Evolutionary conservation across 2,888 invertebrate species (phyloP).

Genomic region (Escarpia spicata): DNA sequence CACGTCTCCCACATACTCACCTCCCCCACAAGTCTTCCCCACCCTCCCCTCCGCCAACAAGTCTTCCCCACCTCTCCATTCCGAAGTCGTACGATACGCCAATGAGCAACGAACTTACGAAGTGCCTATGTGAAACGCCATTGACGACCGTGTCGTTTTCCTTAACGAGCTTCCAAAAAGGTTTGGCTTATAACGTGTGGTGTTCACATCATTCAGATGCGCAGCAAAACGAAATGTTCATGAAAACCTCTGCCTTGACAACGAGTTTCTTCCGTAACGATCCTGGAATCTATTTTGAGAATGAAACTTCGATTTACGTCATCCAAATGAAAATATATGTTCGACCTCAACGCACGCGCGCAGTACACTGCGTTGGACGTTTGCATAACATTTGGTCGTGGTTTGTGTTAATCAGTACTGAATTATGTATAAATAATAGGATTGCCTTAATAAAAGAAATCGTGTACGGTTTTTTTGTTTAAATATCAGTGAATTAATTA

Average conservation of each 20-base stretch:
- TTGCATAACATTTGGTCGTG: neutral
- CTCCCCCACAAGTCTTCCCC: too few species aligned
- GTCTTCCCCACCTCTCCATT: too few species aligned
- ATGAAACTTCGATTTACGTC: neutral
- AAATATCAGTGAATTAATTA: neutral
- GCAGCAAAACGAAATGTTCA: neutral
- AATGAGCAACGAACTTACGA: neutral
- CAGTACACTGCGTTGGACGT: neutral
- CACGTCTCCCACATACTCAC: too few species aligned
- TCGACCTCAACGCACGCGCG: neutral
- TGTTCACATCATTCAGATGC: neutral
- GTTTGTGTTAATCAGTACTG: neutral
- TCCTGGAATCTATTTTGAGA: neutral
- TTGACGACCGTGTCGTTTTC: neutral
- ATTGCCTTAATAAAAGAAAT: neutral
- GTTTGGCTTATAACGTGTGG: neutral
- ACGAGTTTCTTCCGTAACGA: neutral
- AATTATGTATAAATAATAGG: neutral
- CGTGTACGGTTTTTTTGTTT: neutral
- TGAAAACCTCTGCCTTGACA: neutral
- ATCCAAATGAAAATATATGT: neutral
- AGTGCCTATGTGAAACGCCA: neutral
- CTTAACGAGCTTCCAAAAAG: neutral
- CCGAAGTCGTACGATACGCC: too few species aligned
- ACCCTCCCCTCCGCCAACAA: too few species aligned